Conservation (phyloP, 1,140 invertebrate species). For the Pseudomyrmex concolor region DNA sequence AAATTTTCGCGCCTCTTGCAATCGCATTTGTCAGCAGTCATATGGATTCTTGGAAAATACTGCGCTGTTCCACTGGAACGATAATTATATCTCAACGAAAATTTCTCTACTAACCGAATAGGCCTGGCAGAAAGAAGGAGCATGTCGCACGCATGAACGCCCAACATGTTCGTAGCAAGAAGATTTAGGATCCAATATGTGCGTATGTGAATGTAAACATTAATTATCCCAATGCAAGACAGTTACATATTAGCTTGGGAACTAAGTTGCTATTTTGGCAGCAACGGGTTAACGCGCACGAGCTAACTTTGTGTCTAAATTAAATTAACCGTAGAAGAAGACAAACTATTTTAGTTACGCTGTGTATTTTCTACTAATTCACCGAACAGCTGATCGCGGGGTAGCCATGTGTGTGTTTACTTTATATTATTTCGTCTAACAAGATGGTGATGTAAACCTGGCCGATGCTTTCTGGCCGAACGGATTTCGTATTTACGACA, state of each 20-base stretch:
- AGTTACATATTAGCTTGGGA: conserved; percentile 67
- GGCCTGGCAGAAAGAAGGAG: conserved; percentile 38
- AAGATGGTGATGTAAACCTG: conserved; percentile 44
- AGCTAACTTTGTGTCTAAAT: conserved; percentile 62
- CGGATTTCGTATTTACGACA: conserved; percentile 5
- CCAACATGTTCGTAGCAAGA: conserved; percentile 36
- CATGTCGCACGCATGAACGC: conserved; percentile 56
- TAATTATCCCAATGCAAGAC: conserved; percentile 57
- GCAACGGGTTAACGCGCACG: conserved; percentile 43
- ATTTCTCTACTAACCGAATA: conserved; percentile 25
- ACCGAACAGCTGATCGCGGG: conserved; percentile 35
- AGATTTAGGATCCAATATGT: conserved; percentile 54
- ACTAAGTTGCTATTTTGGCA: conserved; percentile 71
- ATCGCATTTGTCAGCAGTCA: conserved; percentile 38
- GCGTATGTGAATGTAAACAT: conserved; percentile 56
- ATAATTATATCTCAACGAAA: conserved; percentile 49
- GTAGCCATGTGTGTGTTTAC: conserved; percentile 17
- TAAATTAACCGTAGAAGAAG: conserved; percentile 63
- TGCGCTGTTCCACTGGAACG: conserved; percentile 11
- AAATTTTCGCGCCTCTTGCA: conserved; percentile 36
- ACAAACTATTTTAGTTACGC: conserved; percentile 56
- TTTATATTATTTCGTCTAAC: conserved; percentile 57
- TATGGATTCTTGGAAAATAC: conserved; percentile 45
- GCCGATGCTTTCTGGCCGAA: neutral
- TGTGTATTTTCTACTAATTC: conserved; percentile 59